These are phyloP conservation scores for Harpalus rubripes DNA, from an alignment of 2,888 invertebrate genomes.

Conservation along the genomic window DNA sequence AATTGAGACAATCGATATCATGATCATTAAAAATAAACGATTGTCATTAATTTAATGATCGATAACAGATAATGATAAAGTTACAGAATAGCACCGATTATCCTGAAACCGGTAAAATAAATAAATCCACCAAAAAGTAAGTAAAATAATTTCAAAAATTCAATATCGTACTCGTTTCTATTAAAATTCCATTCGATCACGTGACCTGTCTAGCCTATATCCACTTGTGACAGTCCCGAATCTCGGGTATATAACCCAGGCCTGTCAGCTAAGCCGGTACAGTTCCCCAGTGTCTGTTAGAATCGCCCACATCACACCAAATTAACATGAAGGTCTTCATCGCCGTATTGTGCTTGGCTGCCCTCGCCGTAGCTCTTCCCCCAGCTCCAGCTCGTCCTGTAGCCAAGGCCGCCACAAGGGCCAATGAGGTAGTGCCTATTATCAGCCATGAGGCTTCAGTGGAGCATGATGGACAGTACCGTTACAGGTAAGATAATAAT, in stretches of 20 bases:
- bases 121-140: too few relatives aligned
- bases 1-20: too few relatives aligned
- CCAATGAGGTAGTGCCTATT: slow-evolving; percentile 76
- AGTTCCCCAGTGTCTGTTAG: slow-evolving; percentile 48
- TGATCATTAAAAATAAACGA: too few relatives aligned
- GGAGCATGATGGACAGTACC: slow-evolving; percentile 79
- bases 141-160: too few relatives aligned
- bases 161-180: too few relatives aligned
- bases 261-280: slow-evolving; percentile 5
- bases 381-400: slow-evolving; percentile 74
- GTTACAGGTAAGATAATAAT: slow-evolving; percentile 77
- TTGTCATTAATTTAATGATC: too few relatives aligned
- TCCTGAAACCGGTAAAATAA: too few relatives aligned
- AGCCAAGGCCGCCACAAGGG: slow-evolving; percentile 73
- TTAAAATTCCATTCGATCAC: background rate
- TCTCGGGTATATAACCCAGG: slow-evolving; percentile 54
- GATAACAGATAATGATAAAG: too few relatives aligned
- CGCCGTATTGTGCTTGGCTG: slow-evolving; percentile 61
- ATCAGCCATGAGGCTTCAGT: slow-evolving; percentile 79
- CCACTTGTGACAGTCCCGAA: background rate
- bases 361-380: slow-evolving; percentile 71
- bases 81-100: too few relatives aligned
- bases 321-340: slow-evolving; percentile 77
- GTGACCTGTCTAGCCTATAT: background rate
- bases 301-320: background rate